phyloP scores from a whole-genome alignment of 2,888 invertebrate genomes.

The Eudemis profundana region DNA sequence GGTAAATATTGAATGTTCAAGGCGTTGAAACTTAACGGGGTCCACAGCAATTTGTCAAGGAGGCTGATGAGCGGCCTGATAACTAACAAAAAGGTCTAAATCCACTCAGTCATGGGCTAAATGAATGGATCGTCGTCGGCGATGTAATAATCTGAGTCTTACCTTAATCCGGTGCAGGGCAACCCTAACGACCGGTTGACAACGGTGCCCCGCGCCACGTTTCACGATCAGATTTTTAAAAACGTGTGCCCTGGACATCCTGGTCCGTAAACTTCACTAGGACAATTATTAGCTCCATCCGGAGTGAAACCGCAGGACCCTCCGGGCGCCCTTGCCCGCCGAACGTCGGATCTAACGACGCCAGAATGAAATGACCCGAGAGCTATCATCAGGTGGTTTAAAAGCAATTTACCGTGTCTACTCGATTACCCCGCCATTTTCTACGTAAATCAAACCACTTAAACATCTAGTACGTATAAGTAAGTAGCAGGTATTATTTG shows the following conservation, averaged over 20 bases:
- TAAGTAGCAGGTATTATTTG: constrained; percentile 47
- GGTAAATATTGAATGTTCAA: neutral
- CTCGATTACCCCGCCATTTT: constrained; percentile 54
- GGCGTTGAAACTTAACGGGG: constrained; percentile 9
- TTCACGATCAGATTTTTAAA: constrained; percentile 24
- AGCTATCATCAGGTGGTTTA: constrained; percentile 55
- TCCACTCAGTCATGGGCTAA: constrained; percentile 56
- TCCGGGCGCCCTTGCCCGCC: constrained; percentile 8
- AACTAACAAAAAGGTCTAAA: constrained; percentile 58
- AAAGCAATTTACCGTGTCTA: constrained; percentile 57
- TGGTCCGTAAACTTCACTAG: constrained; percentile 2
- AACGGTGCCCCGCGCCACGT: constrained; percentile 18
- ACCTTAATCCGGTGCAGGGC: constrained; percentile 50
- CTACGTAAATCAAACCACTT: constrained; percentile 54
- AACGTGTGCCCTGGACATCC: neutral
- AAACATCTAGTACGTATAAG: constrained; percentile 50
- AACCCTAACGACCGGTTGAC: constrained; percentile 19
- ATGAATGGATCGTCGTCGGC: constrained; percentile 55
- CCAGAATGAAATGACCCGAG: constrained; percentile 46
- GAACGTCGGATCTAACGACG: constrained; percentile 47
- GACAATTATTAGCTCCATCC: constrained; percentile 28
- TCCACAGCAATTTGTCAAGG: constrained; percentile 20
- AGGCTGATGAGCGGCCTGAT: constrained; percentile 50
- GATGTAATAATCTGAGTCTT: constrained; percentile 55
- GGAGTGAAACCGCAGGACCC: constrained; percentile 5